These are phyloP conservation scores for Callocephalon fimbriatum DNA, from an alignment of 2,113 vertebrate species.

Conservation along the genomic window DNA sequence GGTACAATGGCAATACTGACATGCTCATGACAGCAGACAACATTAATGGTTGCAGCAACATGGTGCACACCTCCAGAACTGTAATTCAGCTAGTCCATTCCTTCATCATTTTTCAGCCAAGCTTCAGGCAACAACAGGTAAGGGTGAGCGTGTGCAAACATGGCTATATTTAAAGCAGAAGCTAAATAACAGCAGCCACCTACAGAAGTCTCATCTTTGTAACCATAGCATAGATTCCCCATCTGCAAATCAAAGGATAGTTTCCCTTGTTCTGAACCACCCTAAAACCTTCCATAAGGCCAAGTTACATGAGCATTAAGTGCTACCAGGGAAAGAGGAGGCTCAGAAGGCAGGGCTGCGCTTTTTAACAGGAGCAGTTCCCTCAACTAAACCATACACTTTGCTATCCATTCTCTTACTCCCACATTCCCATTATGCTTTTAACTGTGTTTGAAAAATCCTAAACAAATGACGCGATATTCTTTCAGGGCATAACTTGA, in stretches of 20 bases:
- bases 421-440: background rate
- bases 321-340: background rate
- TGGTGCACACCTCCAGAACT: background rate
- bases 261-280: background rate
- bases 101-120: background rate
- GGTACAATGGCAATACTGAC: background rate
- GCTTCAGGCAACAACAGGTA: background rate
- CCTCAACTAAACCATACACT: background rate
- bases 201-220: background rate
- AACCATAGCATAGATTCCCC: background rate
- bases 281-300: background rate
- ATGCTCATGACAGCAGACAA: background rate
- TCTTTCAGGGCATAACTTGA: slow-evolving; percentile 37
- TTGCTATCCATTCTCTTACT: background rate
- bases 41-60: background rate
- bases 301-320: background rate
- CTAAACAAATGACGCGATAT: slow-evolving; percentile 14
- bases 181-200: background rate
- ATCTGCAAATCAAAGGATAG: background rate
- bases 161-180: background rate
- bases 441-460: background rate
- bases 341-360: background rate
- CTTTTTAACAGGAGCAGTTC: background rate
- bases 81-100: background rate
- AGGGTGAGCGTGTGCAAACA: background rate